Conservation (phyloP, 2,797 vertebrate species). For the Acanthis flammea region DNA sequence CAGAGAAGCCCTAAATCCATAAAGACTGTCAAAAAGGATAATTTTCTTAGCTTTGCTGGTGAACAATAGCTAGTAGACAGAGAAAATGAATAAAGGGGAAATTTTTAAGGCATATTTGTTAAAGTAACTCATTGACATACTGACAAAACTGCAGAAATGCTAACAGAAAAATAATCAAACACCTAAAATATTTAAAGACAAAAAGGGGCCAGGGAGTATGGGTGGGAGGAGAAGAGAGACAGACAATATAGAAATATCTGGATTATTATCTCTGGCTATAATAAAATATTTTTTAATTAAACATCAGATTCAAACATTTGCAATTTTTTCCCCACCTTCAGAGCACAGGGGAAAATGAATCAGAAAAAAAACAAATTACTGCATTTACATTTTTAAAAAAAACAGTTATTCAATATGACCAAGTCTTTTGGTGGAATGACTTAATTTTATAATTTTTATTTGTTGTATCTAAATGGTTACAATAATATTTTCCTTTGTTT, state of each 20-base stretch:
- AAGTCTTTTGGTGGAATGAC: not conserved
- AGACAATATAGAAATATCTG: not conserved
- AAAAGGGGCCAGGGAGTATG: fast-evolving
- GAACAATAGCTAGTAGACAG: not conserved
- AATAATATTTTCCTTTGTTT: not conserved
- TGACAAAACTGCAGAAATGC: not conserved
- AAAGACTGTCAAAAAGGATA: not conserved
- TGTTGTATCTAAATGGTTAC: not conserved
- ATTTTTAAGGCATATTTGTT: not conserved
- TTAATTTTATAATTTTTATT: not conserved
- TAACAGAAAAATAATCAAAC: not conserved
- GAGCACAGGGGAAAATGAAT: not conserved
- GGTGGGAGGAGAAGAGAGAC: fast-evolving
- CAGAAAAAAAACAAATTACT: not conserved
- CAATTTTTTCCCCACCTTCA: fast-evolving
- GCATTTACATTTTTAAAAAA: not conserved
- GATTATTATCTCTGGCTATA: not conserved
- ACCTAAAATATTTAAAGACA: not conserved
- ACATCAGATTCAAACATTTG: not conserved
- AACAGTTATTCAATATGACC: not conserved
- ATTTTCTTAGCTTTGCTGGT: not conserved
- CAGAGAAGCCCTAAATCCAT: not conserved
- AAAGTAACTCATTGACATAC: not conserved
- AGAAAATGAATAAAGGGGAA: not conserved
- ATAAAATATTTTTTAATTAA: not conserved